Evolutionary conservation across 2,888 invertebrate genomes (phyloP), one percentile per base, ranked within the genome.

Genomic region (Nipponacmea schrenckii): DNA sequence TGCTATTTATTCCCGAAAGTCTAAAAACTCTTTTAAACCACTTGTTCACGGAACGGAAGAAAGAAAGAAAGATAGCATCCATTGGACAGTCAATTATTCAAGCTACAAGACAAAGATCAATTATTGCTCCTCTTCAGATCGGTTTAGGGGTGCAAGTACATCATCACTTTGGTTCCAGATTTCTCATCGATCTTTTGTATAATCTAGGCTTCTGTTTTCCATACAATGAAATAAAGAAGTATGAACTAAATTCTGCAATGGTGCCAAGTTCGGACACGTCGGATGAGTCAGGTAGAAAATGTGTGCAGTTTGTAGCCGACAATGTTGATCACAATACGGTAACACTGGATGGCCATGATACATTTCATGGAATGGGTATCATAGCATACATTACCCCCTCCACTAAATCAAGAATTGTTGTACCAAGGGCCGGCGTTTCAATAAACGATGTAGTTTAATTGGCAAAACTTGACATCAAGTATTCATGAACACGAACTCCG

Each of bases 111-210:
- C 80, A 79, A 7, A 70, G 69, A 24, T 65, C 50, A 7, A 0
- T 81, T 10, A 64, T 81, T 14, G 73, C 80, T 26, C 78, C 80
- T 39, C 64, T 80, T 12, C 80, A 78, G 69, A 26, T 80, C 15
- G 77, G 78, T 10, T 70, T 79, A 5, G 79, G 72, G 5, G 69
- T 81, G 7, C 80, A 80, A 64, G 1, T 81, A 56, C 77, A 80
- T 63, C 76, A 80, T 67, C 77, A 74, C n/a, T 82, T 77, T 77
- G 77, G 72, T 14, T 82, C 82, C 12, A 70, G 66, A 26, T 81
- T 79, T 65, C 71, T 81, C 5, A 71, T 82, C 20, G 82, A 83
- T 65, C 70, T 74, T 5, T 64, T 83, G 31, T 17, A 79, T 66
- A 72, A 56, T 50, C 71, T 76, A 63, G 83, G 80, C 24, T 81